Evolutionary conservation across 2,888 invertebrate genomes (phyloP).

Genomic region (Drosophila phalerata): DNA sequence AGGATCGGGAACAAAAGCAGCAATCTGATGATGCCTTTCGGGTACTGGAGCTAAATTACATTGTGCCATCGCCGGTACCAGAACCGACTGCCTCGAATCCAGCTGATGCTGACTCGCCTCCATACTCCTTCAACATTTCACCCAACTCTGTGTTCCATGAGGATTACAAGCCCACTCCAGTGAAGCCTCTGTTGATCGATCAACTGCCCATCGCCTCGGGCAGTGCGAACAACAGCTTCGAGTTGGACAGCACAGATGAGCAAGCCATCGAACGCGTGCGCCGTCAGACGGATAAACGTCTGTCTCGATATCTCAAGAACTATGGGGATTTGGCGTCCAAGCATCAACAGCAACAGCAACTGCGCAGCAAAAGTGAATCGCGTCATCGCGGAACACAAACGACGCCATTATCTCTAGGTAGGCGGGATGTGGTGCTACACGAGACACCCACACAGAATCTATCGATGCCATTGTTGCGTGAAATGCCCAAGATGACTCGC

Average conservation of each 20-base stretch:
- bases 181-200: conserved; percentile 58
- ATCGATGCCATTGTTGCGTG: conserved; percentile 89
- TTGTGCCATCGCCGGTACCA: conserved; percentile 34
- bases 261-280: conserved; percentile 77
- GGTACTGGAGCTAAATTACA: conserved; percentile 64
- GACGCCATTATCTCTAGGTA: conserved; percentile 68
- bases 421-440: conserved; percentile 80
- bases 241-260: conserved; percentile 72
- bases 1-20: conserved; percentile 10
- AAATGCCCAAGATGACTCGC: conserved; percentile 86
- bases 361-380: conserved; percentile 72
- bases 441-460: conserved; percentile 84
- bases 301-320: conserved; percentile 83
- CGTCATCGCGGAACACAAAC: conserved; percentile 83
- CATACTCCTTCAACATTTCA: conserved; percentile 80
- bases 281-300: conserved; percentile 76
- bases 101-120: conserved; percentile 41
- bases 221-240: conserved; percentile 68
- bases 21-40: conserved; percentile 55
- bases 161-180: conserved; percentile 65
- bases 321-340: conserved; percentile 82
- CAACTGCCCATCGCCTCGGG: conserved; percentile 56
- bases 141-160: conserved; percentile 82
- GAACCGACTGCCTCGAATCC: conserved; percentile 35
- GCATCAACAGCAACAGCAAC: conserved; percentile 50